A percentile compares a stretch with the other conserved stretches of the same genome.
phyloP scores from a whole-genome alignment of 2,888 invertebrate genomes.

The Idaea aversata region DNA sequence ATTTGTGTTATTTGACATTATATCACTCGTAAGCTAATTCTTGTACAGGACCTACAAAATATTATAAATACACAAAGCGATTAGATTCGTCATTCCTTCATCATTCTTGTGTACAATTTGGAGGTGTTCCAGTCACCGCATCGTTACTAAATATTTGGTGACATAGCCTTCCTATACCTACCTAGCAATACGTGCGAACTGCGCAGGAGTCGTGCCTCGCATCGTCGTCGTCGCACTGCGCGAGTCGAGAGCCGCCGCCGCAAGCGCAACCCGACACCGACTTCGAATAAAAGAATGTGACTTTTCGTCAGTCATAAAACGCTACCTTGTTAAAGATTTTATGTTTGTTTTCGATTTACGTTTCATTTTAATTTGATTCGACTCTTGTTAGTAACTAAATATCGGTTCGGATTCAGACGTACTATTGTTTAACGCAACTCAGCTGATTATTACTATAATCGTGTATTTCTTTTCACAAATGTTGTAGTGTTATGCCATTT shows the following conservation, averaged over 20 bases:
- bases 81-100: too few relatives aligned
- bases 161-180: background rate
- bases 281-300: background rate
- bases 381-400: conserved; percentile 12
- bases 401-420: background rate
- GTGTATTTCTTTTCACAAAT: too few relatives aligned
- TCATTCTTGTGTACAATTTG: too few relatives aligned
- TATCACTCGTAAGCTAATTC: too few relatives aligned
- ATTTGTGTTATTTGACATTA: too few relatives aligned
- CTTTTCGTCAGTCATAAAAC: conserved; percentile 38
- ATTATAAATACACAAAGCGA: too few relatives aligned
- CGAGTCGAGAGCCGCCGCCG: background rate
- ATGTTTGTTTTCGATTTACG: conserved; percentile 20
- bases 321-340: conserved; percentile 43
- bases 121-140: too few relatives aligned
- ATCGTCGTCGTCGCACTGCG: too few relatives aligned
- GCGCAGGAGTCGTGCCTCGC: background rate
- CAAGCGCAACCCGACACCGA: conserved; percentile 25
- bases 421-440: too few relatives aligned
- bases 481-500: too few relatives aligned
- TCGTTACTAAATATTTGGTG: background rate
- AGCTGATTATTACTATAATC: too few relatives aligned
- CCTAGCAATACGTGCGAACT: background rate
- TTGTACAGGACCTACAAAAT: too few relatives aligned
- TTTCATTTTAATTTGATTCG: conserved; percentile 20